Evolutionary conservation across 2,797 vertebrate genomes (phyloP).

Genomic region (Enteromius paludinosus): DNA sequence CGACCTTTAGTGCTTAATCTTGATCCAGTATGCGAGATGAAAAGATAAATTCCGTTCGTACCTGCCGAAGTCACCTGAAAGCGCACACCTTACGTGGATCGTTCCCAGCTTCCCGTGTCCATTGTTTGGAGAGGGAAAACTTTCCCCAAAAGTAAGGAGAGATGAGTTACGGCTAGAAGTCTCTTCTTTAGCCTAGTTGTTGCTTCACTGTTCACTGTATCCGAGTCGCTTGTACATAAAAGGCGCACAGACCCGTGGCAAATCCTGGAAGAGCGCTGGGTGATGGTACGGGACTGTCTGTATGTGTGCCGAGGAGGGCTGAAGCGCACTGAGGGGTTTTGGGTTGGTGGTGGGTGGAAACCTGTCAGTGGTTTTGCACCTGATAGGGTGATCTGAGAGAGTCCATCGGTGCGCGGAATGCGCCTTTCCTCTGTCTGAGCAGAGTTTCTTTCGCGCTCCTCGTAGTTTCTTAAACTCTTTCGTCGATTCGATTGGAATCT

Average conservation of each 20-base stretch:
- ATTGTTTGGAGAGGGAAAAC: slow-evolving; percentile 28
- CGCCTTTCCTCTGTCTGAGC: slow-evolving; percentile 59
- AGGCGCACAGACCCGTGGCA: slow-evolving; percentile 19
- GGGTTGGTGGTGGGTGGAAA: slow-evolving; percentile 85
- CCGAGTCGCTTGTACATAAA: slow-evolving; percentile 31
- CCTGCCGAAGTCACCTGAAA: slow-evolving; percentile 72
- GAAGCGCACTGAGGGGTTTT: slow-evolving; percentile 79
- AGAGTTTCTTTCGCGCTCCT: slow-evolving; percentile 33
- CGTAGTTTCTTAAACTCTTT: neutral
- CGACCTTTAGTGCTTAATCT: slow-evolving; percentile 55
- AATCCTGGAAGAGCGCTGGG: slow-evolving; percentile 38
- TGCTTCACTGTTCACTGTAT: slow-evolving; percentile 47
- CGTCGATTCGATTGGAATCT: slow-evolving; percentile 18
- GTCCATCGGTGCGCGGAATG: slow-evolving; percentile 73
- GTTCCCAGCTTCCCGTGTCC: slow-evolving; percentile 69
- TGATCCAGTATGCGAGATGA: slow-evolving; percentile 63
- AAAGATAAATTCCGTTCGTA: slow-evolving; percentile 72
- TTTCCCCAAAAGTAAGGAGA: slow-evolving; percentile 54
- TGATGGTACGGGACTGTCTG: slow-evolving; percentile 70
- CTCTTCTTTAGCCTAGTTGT: slow-evolving; percentile 33
- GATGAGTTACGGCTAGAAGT: slow-evolving; percentile 36
- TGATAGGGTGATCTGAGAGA: slow-evolving; percentile 82
- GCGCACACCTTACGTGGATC: slow-evolving; percentile 75
- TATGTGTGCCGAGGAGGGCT: slow-evolving; percentile 76
- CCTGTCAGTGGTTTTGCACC: slow-evolving; percentile 85